Percentiles rank a stretch among this genome's conserved stretches.
Conservation (phyloP, 2,113 vertebrate species). For the Scytalopus superciliaris region DNA sequence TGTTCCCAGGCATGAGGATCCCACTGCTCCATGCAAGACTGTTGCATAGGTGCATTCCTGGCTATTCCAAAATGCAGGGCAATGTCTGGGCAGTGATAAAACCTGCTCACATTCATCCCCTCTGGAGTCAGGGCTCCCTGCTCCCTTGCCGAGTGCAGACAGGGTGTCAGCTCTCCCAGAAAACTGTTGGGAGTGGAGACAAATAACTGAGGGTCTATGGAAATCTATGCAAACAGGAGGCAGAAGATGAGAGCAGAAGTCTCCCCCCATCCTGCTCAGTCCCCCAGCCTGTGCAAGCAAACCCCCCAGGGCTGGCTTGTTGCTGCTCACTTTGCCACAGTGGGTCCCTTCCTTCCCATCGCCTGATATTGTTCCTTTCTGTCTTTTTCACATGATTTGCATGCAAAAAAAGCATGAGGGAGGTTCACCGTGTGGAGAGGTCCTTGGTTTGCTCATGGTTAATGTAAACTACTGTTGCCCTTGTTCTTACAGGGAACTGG, state of each 20-base stretch:
- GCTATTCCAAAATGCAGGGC: fast-evolving
- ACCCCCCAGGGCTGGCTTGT: fast-evolving
- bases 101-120: fast-evolving
- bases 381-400: not conserved
- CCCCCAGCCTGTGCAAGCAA: not conserved
- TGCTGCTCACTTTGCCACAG: not conserved
- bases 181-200: not conserved
- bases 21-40: fast-evolving
- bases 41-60: fast-evolving
- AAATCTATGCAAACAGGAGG: not conserved
- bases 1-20: not conserved
- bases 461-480: not conserved
- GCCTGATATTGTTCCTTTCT: not conserved
- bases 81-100: not conserved
- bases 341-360: not conserved
- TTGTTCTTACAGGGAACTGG: not conserved
- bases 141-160: not conserved
- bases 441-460: not conserved
- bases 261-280: not conserved
- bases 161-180: not conserved
- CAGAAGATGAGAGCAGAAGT: not conserved
- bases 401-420: not conserved
- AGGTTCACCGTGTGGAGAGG: not conserved
- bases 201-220: not conserved
- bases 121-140: not conserved